Base-by-base conservation (phyloP, 1,140 invertebrate genomes). In the Drosophila funebris region DNA sequence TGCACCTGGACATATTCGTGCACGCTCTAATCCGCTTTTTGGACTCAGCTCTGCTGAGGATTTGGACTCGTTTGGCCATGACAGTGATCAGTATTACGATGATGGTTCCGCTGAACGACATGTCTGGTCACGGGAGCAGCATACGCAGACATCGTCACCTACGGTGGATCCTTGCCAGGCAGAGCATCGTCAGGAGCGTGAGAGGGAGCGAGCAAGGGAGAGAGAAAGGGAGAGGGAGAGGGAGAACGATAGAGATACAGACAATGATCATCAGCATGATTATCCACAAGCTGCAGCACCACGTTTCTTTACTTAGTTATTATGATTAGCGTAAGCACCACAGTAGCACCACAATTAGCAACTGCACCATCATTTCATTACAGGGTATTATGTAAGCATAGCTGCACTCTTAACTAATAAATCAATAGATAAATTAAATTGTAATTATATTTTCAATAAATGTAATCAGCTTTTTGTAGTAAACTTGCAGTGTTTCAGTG, bases 271-370 rank as follows among this genome's bases (percentile, higher is more conserved):
- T 7, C n/a, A 37, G 4, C 0, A 24, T n/a, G 60, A 81, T 6
- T 57, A 72, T 39, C 22, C 57, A 24, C 29, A 64, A 14, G 29
- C 33, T 4, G 7, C 11, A 8, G 8, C 63, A 5, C 24, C 58
- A 0, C 33, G 57, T 29, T 81, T 66, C 68, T 87, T 85, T 29
- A 85, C 81, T 20, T 87, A 87, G 66, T 14, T 9, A n/a, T 13
- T 53, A 39, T 57, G 24, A 43, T 43, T 11, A 74, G 44, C 18
- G 1, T 16, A 16, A 57, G 54, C 72, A 74, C 62, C 29, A 73
- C 33, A 36, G 33, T 36, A 80, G 73, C 60, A 78, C 44, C 14
- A 61, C 8, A 76, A 76, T 73, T 70, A 81, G 76, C 16, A 46
- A 46, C 20, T 46, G 43, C 43, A 46, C 73, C 39, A 24, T 58